phyloP scores from a whole-genome alignment of 2,113 vertebrate genomes.

The Oreochromis niloticus region DNA sequence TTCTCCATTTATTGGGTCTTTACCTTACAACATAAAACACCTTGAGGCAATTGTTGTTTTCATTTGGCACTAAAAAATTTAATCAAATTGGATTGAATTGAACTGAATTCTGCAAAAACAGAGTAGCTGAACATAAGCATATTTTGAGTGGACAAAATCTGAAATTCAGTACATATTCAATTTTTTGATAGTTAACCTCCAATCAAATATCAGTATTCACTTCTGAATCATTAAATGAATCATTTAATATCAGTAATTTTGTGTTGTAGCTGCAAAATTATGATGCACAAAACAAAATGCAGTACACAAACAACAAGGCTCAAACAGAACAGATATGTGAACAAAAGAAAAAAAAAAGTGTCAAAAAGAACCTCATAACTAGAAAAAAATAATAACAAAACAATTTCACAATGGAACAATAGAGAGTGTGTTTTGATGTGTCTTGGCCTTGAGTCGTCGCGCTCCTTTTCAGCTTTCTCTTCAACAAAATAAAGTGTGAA shows the following conservation, averaged over 20 bases:
- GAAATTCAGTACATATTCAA: background rate
- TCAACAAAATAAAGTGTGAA: background rate
- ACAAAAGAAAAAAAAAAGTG: background rate
- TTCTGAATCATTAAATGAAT: background rate
- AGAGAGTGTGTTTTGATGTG: background rate
- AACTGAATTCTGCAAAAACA: background rate
- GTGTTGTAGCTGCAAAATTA: background rate
- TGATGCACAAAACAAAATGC: background rate
- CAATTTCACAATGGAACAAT: background rate
- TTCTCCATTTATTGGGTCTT: background rate
- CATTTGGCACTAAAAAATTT: background rate
- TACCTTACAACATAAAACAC: background rate
- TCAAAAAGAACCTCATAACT: background rate
- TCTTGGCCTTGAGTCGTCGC: background rate
- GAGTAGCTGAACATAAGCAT: no score
- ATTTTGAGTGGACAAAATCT: background rate
- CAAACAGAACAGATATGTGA: background rate
- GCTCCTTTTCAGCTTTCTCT: background rate
- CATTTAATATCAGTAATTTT: background rate
- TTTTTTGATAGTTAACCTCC: background rate
- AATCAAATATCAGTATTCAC: background rate
- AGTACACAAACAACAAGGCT: background rate
- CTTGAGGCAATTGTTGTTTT: background rate
- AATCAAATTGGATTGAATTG: background rate
- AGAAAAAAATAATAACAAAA: background rate